Evolutionary conservation across 2,888 invertebrate species (phyloP), one percentile per base, ranked within the genome.

Genomic region (Epicampocera succincta): DNA sequence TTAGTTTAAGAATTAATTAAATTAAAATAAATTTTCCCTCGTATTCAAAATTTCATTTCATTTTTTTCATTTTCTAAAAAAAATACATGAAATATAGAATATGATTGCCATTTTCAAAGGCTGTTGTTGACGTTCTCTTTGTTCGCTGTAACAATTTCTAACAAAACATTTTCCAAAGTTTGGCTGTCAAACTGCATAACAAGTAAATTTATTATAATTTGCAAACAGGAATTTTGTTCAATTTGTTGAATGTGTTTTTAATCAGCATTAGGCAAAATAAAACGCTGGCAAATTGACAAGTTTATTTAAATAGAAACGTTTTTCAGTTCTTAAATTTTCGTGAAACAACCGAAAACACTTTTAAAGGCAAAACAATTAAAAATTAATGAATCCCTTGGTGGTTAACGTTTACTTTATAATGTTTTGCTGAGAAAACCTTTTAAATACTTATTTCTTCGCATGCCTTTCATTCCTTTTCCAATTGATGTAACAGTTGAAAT

Each of bases 171-270:
- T 74, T 56, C 78, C 69, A 79, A 58, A 79, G 25, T 83, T 81
- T 33, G 17, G 65, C 79, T 79, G 83, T 84, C 80, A 83, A 78
- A 76, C 50, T 73, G 76, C 50, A 71, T 74, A 69, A 73, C 80
- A 76, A 83, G 69, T 80, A 60, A 84, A 83, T 83, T 33, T 83
- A 75, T 52, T 19, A 73, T 48, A 75, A 63, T 46, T 54, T 33
- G 25, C 33, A 9, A 33, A 12, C 13, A n/a, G n/a, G n/a, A n/a
- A n/a, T n/a, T n/a, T n/a, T n/a, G n/a, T n/a, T n/a, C n/a, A 15
- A 25, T 56, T 19, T 56, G 15, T 38, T 56, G n/a, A n/a, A 15
- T 17, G 15, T 3, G 0, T 15, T 60, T 44, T 42, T 54, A 6
- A 2, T n/a, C 11, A 29, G 40, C 40, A 66, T 1, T 25, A 5